phyloP scores from a whole-genome alignment of 2,113 vertebrate species.

The Nyctibius bracteatus region DNA sequence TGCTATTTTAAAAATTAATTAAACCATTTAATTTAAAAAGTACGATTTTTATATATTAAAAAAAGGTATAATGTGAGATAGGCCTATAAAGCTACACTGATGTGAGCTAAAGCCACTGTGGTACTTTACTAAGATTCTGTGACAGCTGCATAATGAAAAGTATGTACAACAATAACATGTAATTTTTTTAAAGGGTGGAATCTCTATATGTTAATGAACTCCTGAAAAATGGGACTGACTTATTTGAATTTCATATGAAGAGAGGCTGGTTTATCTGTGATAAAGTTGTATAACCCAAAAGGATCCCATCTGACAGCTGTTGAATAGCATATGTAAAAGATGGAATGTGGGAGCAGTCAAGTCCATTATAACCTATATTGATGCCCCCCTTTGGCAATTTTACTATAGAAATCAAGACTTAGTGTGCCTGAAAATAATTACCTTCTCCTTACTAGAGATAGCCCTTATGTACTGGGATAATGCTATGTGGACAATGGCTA shows the following conservation, averaged over 20 bases:
- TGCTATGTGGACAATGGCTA: constrained; percentile 12
- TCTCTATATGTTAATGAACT: not conserved
- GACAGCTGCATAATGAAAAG: not conserved
- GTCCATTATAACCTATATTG: not conserved
- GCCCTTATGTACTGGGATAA: constrained; percentile 13
- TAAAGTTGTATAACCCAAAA: not conserved
- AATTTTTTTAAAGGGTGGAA: not conserved
- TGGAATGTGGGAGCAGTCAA: not conserved
- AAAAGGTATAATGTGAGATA: not conserved
- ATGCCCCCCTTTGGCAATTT: not conserved
- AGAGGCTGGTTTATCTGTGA: not conserved
- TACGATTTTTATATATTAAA: not conserved
- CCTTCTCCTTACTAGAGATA: not conserved
- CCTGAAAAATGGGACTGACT: not conserved
- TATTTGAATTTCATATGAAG: not conserved
- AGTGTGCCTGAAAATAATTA: constrained; percentile 29
- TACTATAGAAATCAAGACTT: constrained; percentile 29
- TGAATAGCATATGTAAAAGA: not conserved
- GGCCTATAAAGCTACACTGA: not conserved
- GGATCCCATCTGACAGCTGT: not conserved
- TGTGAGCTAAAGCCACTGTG: not conserved
- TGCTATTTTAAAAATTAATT: not conserved
- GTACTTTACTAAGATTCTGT: not conserved
- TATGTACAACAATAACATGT: not conserved
- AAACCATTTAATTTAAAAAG: not conserved